Base-by-base conservation (phyloP, 2,113 vertebrate genomes). In the Neolamprologus longior region DNA sequence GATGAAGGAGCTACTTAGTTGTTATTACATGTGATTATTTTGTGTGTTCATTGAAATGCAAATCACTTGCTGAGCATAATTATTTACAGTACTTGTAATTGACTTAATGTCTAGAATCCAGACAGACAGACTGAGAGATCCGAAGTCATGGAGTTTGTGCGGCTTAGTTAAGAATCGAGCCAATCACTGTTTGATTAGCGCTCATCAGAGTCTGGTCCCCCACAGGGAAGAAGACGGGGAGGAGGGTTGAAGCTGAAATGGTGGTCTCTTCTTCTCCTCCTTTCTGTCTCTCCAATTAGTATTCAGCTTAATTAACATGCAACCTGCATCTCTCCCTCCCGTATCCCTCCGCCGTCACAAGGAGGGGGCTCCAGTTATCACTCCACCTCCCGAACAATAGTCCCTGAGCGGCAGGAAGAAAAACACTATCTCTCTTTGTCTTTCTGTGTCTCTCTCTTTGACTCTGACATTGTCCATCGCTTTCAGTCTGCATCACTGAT, bases 261-360 rank as follows among this genome's bases (percentile, higher is more conserved):
- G 73, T 78, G 73, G 73, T 33, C 45, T 52, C 73, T 3, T 84
- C 57, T 73, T 80, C 83, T 71, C 79, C 83, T 86, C 45, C 57
- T 61, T 54, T 79, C 81, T 82, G 21, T 84, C 88, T 84, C 54
- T 90, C 88, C 89, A 95, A 95, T 95, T 95, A 95, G 91, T 52
- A 96, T 95, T 93, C 91, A 76, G 86, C 92, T 93, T 93, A 94
- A 97, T 93, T 92, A 86, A 95, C 94, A 96, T 94, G 91, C 95
- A 92, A 54, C 93, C 83, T 91, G 90, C 91, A 91, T 93, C 96
- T 91, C 33, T 40, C 52, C 42, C 90, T 81, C 17, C 47, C 13
- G 31, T 80, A 91, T 96, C 95, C 90, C 89, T 83, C 71, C 87
- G 35, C 90, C 80, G 17, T 88, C 78, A 52, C 31, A 9, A 84